Evolutionary conservation across 2,888 invertebrate species (phyloP).

Genomic region (Rhabditoides inermis): DNA sequence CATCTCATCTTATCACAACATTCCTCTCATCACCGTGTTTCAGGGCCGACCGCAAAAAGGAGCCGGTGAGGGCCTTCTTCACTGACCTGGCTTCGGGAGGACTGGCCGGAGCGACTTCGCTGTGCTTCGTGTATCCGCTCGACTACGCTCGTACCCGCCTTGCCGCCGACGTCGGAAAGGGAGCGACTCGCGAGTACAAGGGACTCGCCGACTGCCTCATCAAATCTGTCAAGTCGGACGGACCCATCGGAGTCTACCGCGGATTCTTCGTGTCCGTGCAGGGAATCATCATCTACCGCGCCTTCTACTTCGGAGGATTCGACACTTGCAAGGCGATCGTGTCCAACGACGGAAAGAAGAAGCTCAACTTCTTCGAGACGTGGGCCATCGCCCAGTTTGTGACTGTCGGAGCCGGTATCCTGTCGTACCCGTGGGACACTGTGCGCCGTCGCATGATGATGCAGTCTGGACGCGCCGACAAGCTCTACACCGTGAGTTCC

Average conservation of each 20-base stretch:
- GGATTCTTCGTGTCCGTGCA: constrained; percentile 90
- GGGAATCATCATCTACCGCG: constrained; percentile 79
- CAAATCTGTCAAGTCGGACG: constrained; percentile 73
- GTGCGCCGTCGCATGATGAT: no score
- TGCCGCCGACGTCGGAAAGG: constrained; percentile 78
- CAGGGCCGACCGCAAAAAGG: constrained; percentile 69
- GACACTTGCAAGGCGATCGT: constrained; percentile 87
- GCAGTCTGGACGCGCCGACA: constrained; percentile 83
- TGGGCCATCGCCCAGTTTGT: constrained; percentile 70
- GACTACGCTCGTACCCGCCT: constrained; percentile 86
- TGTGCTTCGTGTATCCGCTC: constrained; percentile 87
- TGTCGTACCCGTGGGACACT: constrained; percentile 93
- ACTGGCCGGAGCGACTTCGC: constrained; percentile 82
- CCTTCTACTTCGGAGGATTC: constrained; percentile 87
- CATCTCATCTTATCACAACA: no score
- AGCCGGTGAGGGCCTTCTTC: constrained; percentile 66
- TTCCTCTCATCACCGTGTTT: no score
- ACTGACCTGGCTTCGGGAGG: constrained; percentile 79
- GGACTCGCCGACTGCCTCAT: constrained; percentile 78
- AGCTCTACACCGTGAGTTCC: no score
- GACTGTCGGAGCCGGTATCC: constrained; percentile 79
- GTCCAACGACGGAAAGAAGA: constrained; percentile 70
- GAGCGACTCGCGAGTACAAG: constrained; percentile 71
- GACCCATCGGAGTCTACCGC: constrained; percentile 73
- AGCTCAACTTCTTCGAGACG: constrained; percentile 78